Conservation (phyloP, 2,797 vertebrate genomes). For the Clarias platycephalus region DNA sequence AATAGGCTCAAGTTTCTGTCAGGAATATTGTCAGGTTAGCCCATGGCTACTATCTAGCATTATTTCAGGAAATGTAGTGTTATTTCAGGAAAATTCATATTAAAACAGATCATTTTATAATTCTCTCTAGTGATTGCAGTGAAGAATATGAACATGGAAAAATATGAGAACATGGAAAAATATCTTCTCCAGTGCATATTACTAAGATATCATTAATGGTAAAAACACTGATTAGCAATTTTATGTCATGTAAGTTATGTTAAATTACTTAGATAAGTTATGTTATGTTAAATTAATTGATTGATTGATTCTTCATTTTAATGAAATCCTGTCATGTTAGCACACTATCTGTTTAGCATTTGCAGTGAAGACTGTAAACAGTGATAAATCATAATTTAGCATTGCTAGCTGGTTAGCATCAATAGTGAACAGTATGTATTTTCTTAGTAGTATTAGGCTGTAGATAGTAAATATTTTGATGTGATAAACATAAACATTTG, state of each 20-base stretch:
- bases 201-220: too few species aligned
- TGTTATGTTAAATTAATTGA: too few species aligned
- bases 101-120: neutral
- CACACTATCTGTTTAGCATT: neutral
- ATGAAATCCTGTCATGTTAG: neutral
- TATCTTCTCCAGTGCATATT: neutral
- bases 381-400: neutral
- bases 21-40: neutral
- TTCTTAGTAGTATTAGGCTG: neutral
- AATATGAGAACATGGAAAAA: neutral
- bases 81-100: too few species aligned
- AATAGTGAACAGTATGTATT: neutral
- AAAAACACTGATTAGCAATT: neutral
- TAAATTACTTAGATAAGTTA: too few species aligned
- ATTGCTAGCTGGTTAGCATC: neutral
- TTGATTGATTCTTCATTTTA: neutral
- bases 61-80: neutral
- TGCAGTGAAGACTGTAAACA: neutral
- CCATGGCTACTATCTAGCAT: neutral
- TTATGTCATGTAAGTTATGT: too few species aligned
- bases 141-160: neutral
- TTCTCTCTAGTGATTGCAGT: neutral
- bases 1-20: neutral
- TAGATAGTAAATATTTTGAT: neutral
- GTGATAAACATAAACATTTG: neutral